phyloP scores from a whole-genome alignment of 2,888 invertebrate genomes.

The Clepsis dumicolana region DNA sequence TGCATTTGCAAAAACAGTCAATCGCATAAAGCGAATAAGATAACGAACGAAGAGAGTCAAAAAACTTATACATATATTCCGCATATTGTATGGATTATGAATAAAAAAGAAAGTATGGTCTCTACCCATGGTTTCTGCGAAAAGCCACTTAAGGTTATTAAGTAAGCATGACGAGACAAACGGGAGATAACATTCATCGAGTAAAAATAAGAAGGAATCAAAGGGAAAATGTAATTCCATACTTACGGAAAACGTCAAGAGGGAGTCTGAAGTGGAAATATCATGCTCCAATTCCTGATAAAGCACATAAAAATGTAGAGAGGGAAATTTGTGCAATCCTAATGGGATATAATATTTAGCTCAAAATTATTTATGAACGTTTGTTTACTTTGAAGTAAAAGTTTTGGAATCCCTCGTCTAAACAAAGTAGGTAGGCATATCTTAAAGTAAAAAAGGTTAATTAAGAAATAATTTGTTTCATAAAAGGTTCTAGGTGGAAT shows the following conservation, averaged over 20 bases:
- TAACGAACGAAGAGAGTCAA: neutral
- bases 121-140: constrained; percentile 2
- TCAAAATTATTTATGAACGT: neutral
- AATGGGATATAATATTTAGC: neutral
- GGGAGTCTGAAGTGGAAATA: constrained; percentile 43
- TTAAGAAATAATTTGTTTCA: too few species aligned
- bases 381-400: neutral
- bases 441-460: too few species aligned
- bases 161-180: constrained; percentile 35
- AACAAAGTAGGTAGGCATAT: too few species aligned
- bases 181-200: constrained; percentile 35
- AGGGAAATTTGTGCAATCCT: neutral
- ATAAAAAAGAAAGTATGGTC: neutral
- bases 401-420: too few species aligned
- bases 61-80: too few species aligned
- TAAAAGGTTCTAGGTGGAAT: neutral
- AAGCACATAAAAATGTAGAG: constrained; percentile 19
- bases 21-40: too few species aligned
- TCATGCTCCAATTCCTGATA: constrained; percentile 43
- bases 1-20: constrained; percentile 6
- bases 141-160: constrained; percentile 35
- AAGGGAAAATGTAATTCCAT: constrained; percentile 46
- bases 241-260: constrained; percentile 47
- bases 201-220: constrained; percentile 44
- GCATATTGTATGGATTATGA: neutral